These are phyloP conservation scores for Paraplagusia blochii DNA, from an alignment of 2,113 vertebrate genomes.

Conservation along the genomic window DNA sequence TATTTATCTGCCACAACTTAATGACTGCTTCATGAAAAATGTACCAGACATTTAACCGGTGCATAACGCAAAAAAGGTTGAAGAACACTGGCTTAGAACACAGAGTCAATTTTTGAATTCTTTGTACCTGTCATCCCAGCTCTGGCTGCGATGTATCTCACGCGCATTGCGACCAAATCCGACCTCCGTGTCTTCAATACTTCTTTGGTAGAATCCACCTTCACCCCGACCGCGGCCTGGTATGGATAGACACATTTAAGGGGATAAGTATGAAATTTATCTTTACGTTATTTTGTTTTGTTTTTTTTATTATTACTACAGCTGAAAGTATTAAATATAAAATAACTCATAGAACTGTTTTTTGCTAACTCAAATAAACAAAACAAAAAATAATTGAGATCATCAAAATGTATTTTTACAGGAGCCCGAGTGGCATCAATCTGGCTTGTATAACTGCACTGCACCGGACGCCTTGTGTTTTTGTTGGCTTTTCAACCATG, in stretches of 20 bases:
- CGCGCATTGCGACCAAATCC: constrained; percentile 81
- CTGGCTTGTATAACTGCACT: constrained; percentile 16
- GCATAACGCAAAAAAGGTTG: no score
- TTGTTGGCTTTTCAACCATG: constrained; percentile 19
- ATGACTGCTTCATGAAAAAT: no score
- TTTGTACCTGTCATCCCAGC: constrained; percentile 88
- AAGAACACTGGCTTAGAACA: no score
- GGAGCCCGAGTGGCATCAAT: background rate
- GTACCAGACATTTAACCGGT: no score
- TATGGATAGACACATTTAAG: constrained; percentile 27
- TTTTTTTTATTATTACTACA: no score
- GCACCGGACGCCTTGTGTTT: constrained; percentile 35
- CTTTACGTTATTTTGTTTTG: no score
- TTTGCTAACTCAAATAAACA: no score
- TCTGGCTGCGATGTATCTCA: constrained; percentile 91
- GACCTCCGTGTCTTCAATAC: constrained; percentile 84
- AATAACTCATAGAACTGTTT: no score
- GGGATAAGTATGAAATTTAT: background rate
- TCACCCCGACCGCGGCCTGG: constrained; percentile 88
- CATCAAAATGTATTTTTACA: background rate
- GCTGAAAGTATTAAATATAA: no score
- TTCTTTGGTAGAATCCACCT: constrained; percentile 91
- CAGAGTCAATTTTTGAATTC: no score
- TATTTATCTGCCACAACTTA: no score
- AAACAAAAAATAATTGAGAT: no score